Base-by-base conservation (phyloP, 2,113 vertebrate species). In the Nannospalax galili region DNA sequence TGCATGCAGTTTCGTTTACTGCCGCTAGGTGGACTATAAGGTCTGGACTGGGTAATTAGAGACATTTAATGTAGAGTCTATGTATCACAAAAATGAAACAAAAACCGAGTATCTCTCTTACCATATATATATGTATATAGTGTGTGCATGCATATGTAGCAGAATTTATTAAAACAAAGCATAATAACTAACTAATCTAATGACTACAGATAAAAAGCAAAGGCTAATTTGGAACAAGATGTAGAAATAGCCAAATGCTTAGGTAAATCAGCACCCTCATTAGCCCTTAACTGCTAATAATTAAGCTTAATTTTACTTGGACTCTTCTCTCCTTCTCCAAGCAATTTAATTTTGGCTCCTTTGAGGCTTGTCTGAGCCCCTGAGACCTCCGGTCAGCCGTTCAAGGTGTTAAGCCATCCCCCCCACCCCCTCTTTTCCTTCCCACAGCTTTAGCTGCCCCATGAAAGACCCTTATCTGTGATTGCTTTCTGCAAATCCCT, bases 401-500 rank as follows among this genome's bases (percentile, higher is more conserved):
- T 92, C 4, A 75, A 77, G 93, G 70, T 69, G 65, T 64, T 95
- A 94, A 89, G 48, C 84, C 48, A 32, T 58, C 58, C 52, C 1
- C 0, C 4, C 0, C 65, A 12, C 67, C 17, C 60, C 42, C 48
- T 1, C 0, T 2, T 0, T 42, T 56, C 80, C 85, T 96, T 88
- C 88, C 82, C 84, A 48, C 0, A 0, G 90, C 78, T 94, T 91
- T 94, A 45, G 62, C 96, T 82, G 92, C 69, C 37, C 90, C 7
- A 0, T 3, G 56, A 95, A 90, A 92, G 92, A 70, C 17, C 58
- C 91, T 96, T 97, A 97, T 97, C 97, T 96, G 73, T 97, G 97
- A 97, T 97, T 97, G 96, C 96, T 97, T 96, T 96, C 92, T 90
- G 96, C 79, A 97, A 96, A 97, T 97, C 94, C 96, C 95, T 35